Evolutionary conservation across 2,888 invertebrate species (phyloP), one percentile per base, ranked within the genome.

Genomic region (Cataglyphis cursor): DNA sequence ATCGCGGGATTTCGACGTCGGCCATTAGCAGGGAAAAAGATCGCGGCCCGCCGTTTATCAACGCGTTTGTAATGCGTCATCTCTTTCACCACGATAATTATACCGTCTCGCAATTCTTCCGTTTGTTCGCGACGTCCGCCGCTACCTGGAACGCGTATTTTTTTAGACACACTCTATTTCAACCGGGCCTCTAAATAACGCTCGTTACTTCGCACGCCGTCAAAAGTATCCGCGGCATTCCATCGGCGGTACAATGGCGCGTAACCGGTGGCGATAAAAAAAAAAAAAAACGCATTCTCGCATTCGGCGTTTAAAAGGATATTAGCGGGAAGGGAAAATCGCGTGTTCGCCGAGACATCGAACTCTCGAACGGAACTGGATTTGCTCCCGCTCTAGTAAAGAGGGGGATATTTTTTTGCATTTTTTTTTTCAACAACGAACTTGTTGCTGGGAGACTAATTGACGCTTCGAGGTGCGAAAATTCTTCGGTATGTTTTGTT

Each of bases 211-310:
- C 65, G 80, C 80, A 41, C 51, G 28, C 62, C 78, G 64, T 76
- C 64, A 41, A 54, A 66, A 87, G 70, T 85, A 81, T 51, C 51
- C 8, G 48, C n/a, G 48, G n/a, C 51, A 51, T 87, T 74, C 28
- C 57, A 66, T 70, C 75, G 88, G 68, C 83, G 73, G 88, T 64
- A 88, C 88, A 88, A 88, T 89, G 57, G 89, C 66, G 51, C n/a
- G 28, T 62, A 81, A 75, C 76, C 80, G 82, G 59, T 59, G 65
- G 75, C 84, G 21, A 31, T 73, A 48, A 48, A 15, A 44, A 44
- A 48, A 15, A 44, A 44, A 48, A 48, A 48, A 48, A 84, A 78
- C 31, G 70, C 88, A 75, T 88, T 88, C 75, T 65, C 62, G 81
- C 51, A 72, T 51, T 85, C 81, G 54, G 41, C 15, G 9, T 28